These are phyloP conservation scores for Lepeophtheirus nordmannii DNA, from an alignment of 2,888 invertebrate genomes.

Conservation along the genomic window DNA sequence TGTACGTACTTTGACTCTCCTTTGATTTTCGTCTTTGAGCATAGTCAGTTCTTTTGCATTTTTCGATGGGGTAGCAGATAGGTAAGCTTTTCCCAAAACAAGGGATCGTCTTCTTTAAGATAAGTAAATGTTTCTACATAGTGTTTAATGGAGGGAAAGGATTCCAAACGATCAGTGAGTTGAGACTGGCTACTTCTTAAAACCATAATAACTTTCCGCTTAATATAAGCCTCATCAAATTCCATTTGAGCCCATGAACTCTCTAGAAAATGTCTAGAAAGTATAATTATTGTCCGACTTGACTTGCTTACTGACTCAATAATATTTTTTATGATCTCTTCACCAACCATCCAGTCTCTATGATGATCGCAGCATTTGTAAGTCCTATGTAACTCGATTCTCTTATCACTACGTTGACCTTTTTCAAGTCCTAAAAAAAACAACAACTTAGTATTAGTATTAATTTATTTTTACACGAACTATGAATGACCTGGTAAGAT, in stretches of 20 bases:
- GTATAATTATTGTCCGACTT: neutral
- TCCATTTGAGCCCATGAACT: neutral
- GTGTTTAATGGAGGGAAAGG: neutral
- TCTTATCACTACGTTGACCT: no score
- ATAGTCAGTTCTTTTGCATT: no score
- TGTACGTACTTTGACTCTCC: no score
- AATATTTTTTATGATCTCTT: neutral
- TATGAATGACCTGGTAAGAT: neutral
- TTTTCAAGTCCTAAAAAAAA: no score
- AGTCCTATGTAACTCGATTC: no score
- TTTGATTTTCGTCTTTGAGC: no score
- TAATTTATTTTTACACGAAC: no score
- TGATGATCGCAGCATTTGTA: neutral
- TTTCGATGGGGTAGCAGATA: neutral
- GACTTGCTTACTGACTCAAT: neutral
- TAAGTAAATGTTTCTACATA: neutral
- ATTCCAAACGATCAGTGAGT: neutral
- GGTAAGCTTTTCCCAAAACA: slow-evolving; percentile 4
- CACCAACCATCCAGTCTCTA: neutral
- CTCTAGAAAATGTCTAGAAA: slow-evolving; percentile 3
- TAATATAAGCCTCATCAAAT: slow-evolving; percentile 1
- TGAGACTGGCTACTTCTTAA: neutral
- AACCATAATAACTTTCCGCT: neutral
- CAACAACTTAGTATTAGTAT: no score
- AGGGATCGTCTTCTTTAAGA: slow-evolving; percentile 8